Evolutionary conservation across 2,113 vertebrate genomes (phyloP), one percentile per base, ranked within the genome.

Genomic region (Apteryx owenii): DNA sequence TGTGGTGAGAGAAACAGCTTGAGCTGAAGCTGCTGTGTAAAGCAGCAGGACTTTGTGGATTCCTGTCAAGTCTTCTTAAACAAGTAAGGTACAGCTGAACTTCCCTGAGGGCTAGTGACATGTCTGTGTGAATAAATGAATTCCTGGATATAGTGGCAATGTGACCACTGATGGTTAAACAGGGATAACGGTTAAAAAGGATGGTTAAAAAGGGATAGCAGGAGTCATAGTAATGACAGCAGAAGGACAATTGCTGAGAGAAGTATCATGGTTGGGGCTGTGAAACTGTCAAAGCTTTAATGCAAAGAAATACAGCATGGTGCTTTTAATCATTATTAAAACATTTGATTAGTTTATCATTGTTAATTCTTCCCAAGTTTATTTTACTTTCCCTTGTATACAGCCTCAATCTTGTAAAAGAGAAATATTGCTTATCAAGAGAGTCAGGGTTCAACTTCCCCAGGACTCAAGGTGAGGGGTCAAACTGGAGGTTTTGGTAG

Each of bases 1-100:
- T 65, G 33, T 15, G 82, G 28, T 5, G 7, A 66, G 79, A 85
- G 28, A 54, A 76, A 62, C 42, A 56, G 12, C 19, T 83, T 53
- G 25, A 61, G 38, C 33, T 85, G 71, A 85, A 93, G 82, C 71
- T 90, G 51, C 42, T 80, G 22, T 73, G 62, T 15, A 81, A 31
- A 89, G 40, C 29, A 83, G 28, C 17, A 33, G 28, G 36, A 22
- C 13, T 75, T 40, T 64, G 21, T 75, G 51, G 79, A 79, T 53
- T 76, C 62, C 14, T 28, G 72, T 0, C 21, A 58, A 76, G n/a
- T 48, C 25, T 68, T 19, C 10, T 68, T n/a, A 60, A 90, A 85
- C 13, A 75, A 48, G 16, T 11, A 9, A 42, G 36, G 10, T 54
- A 44, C n/a, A 46, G 29, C 31, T 81, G 79, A 73, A 50, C 53